Conservation (phyloP, 2,113 vertebrate species). For the Penelope pileata region DNA sequence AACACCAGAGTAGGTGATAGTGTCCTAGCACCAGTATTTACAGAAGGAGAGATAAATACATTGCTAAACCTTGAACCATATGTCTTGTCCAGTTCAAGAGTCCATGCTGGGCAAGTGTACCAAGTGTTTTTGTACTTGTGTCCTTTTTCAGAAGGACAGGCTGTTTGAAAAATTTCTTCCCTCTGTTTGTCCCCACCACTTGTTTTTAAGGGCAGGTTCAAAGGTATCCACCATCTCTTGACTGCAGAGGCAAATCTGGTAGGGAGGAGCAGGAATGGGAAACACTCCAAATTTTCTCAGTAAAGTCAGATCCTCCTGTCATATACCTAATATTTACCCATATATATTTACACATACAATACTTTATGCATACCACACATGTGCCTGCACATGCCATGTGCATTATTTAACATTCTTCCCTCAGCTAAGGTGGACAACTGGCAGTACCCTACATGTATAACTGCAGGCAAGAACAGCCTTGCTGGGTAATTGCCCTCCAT, state of each 20-base stretch:
- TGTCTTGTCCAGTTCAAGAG: conserved; percentile 37
- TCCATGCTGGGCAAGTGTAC: conserved; percentile 9
- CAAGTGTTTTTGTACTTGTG: background rate
- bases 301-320: background rate
- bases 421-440: background rate
- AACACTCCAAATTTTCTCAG: background rate
- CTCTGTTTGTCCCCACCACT: background rate
- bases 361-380: rapidly evolving
- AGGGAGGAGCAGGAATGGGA: background rate
- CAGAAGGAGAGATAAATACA: conserved; percentile 31
- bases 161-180: background rate
- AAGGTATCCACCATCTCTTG: background rate
- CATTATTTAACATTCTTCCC: background rate
- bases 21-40: conserved; percentile 44
- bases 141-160: background rate
- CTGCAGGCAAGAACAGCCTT: background rate
- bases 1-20: conserved; percentile 2
- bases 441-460: background rate
- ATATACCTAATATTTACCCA: background rate
- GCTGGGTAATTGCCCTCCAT: background rate
- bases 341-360: background rate
- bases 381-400: background rate
- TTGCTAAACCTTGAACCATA: conserved; percentile 27
- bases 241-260: background rate
- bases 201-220: conserved; percentile 28